Evolutionary conservation across 2,888 invertebrate species (phyloP).

Genomic region (Copidosoma aretas): DNA sequence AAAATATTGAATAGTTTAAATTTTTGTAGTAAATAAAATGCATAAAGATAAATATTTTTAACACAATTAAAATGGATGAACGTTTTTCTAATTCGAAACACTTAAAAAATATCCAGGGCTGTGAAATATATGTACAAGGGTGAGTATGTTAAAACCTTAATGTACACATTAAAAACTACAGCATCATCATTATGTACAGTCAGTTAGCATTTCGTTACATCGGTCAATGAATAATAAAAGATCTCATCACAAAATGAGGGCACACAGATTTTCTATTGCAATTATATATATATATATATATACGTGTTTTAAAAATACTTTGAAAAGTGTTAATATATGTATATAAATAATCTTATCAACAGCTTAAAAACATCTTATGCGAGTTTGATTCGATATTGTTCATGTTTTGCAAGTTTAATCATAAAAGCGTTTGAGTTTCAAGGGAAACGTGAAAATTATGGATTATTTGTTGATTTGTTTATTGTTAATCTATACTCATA

Average conservation of each 20-base stretch:
- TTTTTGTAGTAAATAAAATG: not conserved
- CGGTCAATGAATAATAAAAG: slow-evolving; percentile 1
- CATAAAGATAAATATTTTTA: not conserved
- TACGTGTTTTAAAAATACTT: not conserved
- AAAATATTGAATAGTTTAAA: not conserved
- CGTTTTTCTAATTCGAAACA: slow-evolving; percentile 16
- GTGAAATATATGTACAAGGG: slow-evolving; percentile 29
- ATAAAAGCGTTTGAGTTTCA: slow-evolving; percentile 25
- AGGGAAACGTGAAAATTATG: slow-evolving; percentile 15
- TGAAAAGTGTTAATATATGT: not conserved
- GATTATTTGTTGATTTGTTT: slow-evolving; percentile 20
- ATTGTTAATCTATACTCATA: slow-evolving; percentile 21
- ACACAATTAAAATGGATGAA: not conserved
- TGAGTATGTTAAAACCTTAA: slow-evolving; percentile 30
- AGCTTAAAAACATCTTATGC: slow-evolving; percentile 32
- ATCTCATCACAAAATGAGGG: slow-evolving; percentile 1
- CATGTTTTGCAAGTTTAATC: slow-evolving; percentile 14
- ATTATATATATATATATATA: no score
- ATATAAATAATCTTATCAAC: slow-evolving; percentile 15
- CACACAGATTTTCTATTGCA: not conserved
- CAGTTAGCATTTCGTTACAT: slow-evolving; percentile 26
- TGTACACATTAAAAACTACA: slow-evolving; percentile 29
- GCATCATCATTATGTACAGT: slow-evolving; percentile 38
- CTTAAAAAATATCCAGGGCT: slow-evolving; percentile 25
- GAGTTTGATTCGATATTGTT: slow-evolving; percentile 28